Evolutionary conservation across 2,888 invertebrate species (phyloP), one percentile per base, ranked within the genome.

Genomic region (Drosophila anceps): DNA sequence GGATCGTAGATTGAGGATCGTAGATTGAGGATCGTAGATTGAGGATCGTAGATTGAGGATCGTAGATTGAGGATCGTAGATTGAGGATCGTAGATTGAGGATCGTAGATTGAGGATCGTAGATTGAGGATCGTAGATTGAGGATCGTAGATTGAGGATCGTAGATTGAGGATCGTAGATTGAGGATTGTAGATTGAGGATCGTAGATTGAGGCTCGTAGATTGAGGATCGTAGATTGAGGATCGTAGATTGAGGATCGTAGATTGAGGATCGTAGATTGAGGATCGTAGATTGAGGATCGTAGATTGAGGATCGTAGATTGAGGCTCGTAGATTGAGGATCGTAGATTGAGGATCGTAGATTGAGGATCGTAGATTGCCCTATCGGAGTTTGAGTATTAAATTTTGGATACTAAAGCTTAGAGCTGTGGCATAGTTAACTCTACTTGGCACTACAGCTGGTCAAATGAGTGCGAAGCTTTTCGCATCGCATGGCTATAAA

Each of bases 401-500:
- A 29, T 5, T 12, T 29, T 10, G 48, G 13, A 4, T 10, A 10
- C 1, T 48, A 10, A 6, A 7, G 18, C 3, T 18, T 12, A 8
- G 7, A 7, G 13, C 13, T 50, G 8, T 2, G 4, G 13, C 7
- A 12, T 13, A 31, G 12, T 7, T 18, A 50, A 20, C 43, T 58
- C 41, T 3, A 35, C 44, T 51, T 63, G 46, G 7, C 2, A 33
- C 43, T 1, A 20, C 18, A 18, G 13, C 57, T 51, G 18, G 27
- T 43, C 51, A 63, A 62, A 20, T 31, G 73, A 60, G 24, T 24
- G 65, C 39, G 51, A 63, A 39, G 68, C 71, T 65, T 62, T 69
- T 69, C 54, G 59, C 72, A 50, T 64, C 72, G 72, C 69, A 57
- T 68, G 77, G 70, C 82, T 68, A 84, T 82, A 82, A 86, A 82